A percentile compares a stretch with the other conserved stretches of the same genome.
These are phyloP conservation scores for Pseudonaja textilis DNA, from an alignment of 2,113 vertebrate species.

Conservation along the genomic window DNA sequence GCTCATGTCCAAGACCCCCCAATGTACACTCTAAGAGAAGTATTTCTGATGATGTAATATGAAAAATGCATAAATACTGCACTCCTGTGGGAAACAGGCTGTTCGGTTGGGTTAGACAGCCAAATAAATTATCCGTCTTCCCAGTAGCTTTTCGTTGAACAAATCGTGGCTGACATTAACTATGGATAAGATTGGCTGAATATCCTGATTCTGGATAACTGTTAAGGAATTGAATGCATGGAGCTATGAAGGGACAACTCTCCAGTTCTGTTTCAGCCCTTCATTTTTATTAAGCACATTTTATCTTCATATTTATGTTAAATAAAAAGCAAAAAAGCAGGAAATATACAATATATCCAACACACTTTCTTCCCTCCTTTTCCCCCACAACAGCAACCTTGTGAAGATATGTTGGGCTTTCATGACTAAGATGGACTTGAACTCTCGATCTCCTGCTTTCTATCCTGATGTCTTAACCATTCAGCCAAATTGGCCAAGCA, in stretches of 20 bases:
- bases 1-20: neutral
- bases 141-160: neutral
- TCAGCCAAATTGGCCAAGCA: neutral
- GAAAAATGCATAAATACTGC: neutral
- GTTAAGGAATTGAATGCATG: neutral
- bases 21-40: neutral
- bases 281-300: neutral
- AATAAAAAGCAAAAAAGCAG: neutral
- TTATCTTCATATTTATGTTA: neutral
- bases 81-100: neutral
- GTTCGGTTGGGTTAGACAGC: neutral
- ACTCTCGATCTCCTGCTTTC: neutral
- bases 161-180: neutral
- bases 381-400: neutral
- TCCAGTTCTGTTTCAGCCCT: neutral
- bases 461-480: neutral
- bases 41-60: neutral
- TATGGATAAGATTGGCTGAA: neutral
- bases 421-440: neutral
- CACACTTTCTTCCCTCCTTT: neutral
- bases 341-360: neutral
- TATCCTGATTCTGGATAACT: neutral
- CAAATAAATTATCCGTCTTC: neutral
- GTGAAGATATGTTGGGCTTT: neutral
- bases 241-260: neutral